Percentiles rank a stretch among this genome's conserved stretches.
phyloP scores from a whole-genome alignment of 53 echinoderm and acorn worm genomes.

The Apostichopus leukothele region DNA sequence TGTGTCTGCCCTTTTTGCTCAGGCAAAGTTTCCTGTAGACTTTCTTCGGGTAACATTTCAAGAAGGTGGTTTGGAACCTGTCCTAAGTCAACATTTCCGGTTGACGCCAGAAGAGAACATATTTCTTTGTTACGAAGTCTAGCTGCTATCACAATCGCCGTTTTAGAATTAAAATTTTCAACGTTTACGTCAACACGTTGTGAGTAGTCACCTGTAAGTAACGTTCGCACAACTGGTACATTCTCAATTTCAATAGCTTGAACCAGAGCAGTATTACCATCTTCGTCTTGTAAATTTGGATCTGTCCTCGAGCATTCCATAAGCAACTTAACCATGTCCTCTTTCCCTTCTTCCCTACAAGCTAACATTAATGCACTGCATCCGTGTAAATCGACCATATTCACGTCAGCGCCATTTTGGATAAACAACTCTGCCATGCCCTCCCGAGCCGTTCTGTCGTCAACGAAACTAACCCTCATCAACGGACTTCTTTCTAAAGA shows the following conservation, averaged over 20 bases:
- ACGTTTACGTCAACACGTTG: slow-evolving; percentile 55
- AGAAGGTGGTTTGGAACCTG: slow-evolving; percentile 63
- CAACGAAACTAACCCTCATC: slow-evolving; percentile 63
- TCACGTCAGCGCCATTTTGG: slow-evolving; percentile 77
- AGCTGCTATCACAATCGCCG: slow-evolving; percentile 77
- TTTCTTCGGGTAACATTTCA: slow-evolving; percentile 69
- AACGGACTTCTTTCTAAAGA: slow-evolving; percentile 74
- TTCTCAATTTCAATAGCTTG: slow-evolving; percentile 88
- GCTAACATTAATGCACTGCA: slow-evolving; percentile 81
- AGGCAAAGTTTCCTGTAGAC: slow-evolving; percentile 9
- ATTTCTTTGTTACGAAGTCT: slow-evolving; percentile 80
- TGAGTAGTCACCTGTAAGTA: slow-evolving; percentile 50
- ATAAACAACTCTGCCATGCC: slow-evolving; percentile 66
- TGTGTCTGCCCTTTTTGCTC: background rate
- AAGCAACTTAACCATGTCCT: slow-evolving; percentile 62
- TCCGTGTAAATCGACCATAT: slow-evolving; percentile 77
- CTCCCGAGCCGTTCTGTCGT: slow-evolving; percentile 49
- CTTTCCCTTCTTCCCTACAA: slow-evolving; percentile 65
- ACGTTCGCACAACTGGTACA: slow-evolving; percentile 56
- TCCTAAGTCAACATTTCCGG: slow-evolving; percentile 57
- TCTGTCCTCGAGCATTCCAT: slow-evolving; percentile 58
- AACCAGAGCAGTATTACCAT: slow-evolving; percentile 85
- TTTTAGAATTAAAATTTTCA: slow-evolving; percentile 64
- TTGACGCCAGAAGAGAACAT: slow-evolving; percentile 71
- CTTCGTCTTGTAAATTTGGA: slow-evolving; percentile 76